Evolutionary conservation across 2,113 vertebrate species (phyloP).

Genomic region (Psephotus haematonotus): DNA sequence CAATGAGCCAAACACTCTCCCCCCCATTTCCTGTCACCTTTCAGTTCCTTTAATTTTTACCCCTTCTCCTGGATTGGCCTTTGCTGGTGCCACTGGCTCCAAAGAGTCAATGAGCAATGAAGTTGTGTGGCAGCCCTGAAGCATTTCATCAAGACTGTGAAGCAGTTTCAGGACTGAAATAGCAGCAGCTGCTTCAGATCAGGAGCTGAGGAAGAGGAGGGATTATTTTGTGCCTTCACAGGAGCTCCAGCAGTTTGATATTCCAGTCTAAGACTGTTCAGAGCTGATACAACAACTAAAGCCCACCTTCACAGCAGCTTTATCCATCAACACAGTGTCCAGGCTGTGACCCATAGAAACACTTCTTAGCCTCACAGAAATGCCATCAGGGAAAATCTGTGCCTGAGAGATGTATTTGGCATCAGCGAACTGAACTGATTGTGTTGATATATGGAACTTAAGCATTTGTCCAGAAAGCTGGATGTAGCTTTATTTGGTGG

Average conservation of each 20-base stretch:
- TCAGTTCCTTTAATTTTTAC: neutral
- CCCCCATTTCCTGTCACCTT: neutral
- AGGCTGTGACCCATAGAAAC: neutral
- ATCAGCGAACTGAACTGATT: neutral
- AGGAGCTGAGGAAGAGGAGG: neutral
- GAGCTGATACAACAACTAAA: neutral
- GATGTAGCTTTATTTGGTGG: neutral
- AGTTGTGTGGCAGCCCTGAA: neutral
- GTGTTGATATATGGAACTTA: neutral
- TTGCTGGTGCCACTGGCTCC: rapidly evolving
- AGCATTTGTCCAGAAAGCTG: neutral
- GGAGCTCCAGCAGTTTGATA: neutral
- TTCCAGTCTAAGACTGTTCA: neutral
- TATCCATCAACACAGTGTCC: neutral
- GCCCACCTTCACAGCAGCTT: neutral
- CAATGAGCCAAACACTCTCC: neutral
- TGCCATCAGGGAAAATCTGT: neutral
- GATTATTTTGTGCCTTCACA: neutral
- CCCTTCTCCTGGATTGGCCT: neutral
- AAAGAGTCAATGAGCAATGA: neutral
- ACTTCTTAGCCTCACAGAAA: neutral
- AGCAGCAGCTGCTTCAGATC: neutral
- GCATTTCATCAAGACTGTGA: neutral
- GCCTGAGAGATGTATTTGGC: neutral
- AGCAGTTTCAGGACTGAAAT: neutral